Base-by-base conservation (phyloP, 2,888 invertebrate species). In the Conchocele bisecta region DNA sequence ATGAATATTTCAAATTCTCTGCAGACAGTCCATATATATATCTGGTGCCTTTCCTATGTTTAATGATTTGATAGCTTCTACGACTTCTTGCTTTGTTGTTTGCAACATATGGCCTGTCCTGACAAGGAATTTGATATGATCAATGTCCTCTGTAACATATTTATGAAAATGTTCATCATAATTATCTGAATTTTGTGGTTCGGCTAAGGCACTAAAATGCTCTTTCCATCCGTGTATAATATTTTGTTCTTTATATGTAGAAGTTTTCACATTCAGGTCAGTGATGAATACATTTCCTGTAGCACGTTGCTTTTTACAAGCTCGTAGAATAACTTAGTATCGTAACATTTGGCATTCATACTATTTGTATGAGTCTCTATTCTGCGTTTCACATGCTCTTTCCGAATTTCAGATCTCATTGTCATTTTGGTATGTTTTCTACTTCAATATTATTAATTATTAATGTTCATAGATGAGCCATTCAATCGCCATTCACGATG, bases 41-140 rank as follows among this genome's bases (percentile, higher is more conserved):
- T 42, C 42, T 6, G 42, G 42, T n/a, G 42, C 42, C n/a, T 42
- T 42, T 42, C 42, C 42, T 42, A 20, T 42, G 6, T 42, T 42
- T 6, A 42, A 22, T 7, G 42, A 42, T 7, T n/a, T 6, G 7
- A n/a, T 42, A 42, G 42, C 42, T 42, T 42, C 22, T 42, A 20
- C 42, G 7, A 42, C 7, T 42, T 42, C 42, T 20, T 42, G 17
- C 42, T 20, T 42, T 7, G 42, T 42, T 6, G 22, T 22, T 9
- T 17, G 42, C 6, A 20, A 6, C n/a, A 42, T 42, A 42, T 42
- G 7, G 7, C n/a, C 22, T n/a, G 22, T 7, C 6, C 7, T 6
- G n/a, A 22, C 22, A 6, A 42, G n/a, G n/a, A 20, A 17, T 7
- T 22, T 42, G n/a, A 42, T 42, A 20, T 20, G n/a, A 22, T 42